Conservation (phyloP, 1,140 invertebrate species). For the Achatina immaculata region DNA sequence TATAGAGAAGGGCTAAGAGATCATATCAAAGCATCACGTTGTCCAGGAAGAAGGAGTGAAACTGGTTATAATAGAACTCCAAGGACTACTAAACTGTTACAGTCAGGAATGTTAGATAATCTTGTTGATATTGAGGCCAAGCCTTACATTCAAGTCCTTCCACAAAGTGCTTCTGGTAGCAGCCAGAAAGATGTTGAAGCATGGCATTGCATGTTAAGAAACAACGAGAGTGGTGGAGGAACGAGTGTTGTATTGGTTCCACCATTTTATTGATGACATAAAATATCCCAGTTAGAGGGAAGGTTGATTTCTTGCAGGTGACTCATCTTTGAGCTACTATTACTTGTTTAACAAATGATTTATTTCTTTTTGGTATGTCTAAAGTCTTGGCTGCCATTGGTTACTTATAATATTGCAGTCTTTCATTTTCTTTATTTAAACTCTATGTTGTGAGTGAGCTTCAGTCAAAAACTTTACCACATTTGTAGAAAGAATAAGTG, state of each 20-base stretch:
- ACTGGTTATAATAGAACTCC: background rate
- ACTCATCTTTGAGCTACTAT: too few relatives aligned
- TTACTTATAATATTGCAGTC: too few relatives aligned
- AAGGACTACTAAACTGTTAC: background rate
- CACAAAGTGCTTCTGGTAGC: background rate
- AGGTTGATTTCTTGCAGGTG: too few relatives aligned
- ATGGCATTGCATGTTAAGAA: background rate
- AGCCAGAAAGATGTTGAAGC: background rate
- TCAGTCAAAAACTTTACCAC: too few relatives aligned
- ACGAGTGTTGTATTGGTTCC: slow-evolving; percentile 9
- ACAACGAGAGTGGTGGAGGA: background rate
- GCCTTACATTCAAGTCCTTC: background rate
- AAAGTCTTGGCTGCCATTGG: too few relatives aligned
- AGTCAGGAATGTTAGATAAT: background rate
- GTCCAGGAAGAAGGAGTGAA: background rate
- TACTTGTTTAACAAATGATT: too few relatives aligned
- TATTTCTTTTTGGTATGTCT: too few relatives aligned
- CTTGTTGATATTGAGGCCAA: background rate
- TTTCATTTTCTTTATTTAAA: too few relatives aligned
- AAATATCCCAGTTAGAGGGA: too few relatives aligned
- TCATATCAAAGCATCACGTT: slow-evolving; percentile 1
- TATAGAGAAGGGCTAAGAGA: slow-evolving; percentile 55
- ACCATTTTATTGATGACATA: slow-evolving; percentile 55
- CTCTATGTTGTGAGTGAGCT: too few relatives aligned
- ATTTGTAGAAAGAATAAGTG: too few relatives aligned